Percentiles rank a stretch among this genome's conserved stretches.
These are phyloP conservation scores for Papilio protenor DNA, from an alignment of 2,888 invertebrate species.

Conservation along the genomic window DNA sequence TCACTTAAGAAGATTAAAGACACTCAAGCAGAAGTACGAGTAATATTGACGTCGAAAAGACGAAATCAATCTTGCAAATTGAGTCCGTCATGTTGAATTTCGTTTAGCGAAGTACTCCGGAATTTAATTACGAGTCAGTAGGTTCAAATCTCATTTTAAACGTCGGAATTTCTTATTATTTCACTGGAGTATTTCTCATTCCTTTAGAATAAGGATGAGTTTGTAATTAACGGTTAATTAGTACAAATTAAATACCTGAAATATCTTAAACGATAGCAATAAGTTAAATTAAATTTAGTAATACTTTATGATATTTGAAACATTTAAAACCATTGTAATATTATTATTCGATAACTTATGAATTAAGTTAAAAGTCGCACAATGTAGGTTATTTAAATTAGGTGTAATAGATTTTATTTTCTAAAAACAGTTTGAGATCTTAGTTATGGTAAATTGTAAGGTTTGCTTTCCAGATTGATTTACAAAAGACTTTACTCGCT, in stretches of 20 bases:
- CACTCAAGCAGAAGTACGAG: background rate
- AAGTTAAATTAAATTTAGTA: background rate
- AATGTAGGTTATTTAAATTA: too few relatives aligned
- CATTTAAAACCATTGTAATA: too few relatives aligned
- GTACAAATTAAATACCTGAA: slow-evolving; percentile 14
- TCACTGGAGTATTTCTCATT: slow-evolving; percentile 17
- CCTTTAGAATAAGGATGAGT: background rate
- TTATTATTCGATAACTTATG: too few relatives aligned
- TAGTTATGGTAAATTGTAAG: too few relatives aligned
- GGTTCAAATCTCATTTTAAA: slow-evolving; percentile 30
- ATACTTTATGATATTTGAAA: background rate
- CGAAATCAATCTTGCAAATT: slow-evolving; percentile 39
- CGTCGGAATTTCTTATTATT: slow-evolving; percentile 26
- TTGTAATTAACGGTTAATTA: slow-evolving; percentile 20
- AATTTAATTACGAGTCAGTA: slow-evolving; percentile 39
- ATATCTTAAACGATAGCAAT: background rate
- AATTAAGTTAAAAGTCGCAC: too few relatives aligned
- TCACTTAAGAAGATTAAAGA: slow-evolving; percentile 13
- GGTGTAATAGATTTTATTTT: too few relatives aligned
- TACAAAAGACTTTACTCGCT: too few relatives aligned
- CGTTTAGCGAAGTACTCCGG: slow-evolving; percentile 22
- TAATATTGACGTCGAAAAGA: slow-evolving; percentile 19
- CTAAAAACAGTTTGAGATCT: too few relatives aligned
- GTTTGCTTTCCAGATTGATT: too few relatives aligned
- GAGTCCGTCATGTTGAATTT: slow-evolving; percentile 33